A percentile compares a stretch with the other conserved stretches of the same genome.
These are phyloP conservation scores for Phalacrocorax carbo DNA, from an alignment of 2,113 vertebrate genomes.

Conservation along the genomic window DNA sequence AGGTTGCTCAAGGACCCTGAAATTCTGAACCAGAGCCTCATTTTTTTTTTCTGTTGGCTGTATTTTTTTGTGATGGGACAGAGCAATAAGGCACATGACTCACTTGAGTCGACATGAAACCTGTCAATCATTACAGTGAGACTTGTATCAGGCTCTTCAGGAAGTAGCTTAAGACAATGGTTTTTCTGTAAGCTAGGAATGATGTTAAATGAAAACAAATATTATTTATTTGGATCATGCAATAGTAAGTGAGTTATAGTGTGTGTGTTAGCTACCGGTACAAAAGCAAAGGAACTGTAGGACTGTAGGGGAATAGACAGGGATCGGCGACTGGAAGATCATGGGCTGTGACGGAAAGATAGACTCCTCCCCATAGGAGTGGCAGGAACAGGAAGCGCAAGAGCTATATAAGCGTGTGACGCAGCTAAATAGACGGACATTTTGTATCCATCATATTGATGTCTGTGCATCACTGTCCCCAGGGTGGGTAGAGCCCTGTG, in stretches of 20 bases:
- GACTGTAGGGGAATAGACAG: no score
- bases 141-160: not conserved
- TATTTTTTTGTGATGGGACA: not conserved
- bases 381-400: no score
- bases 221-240: not conserved
- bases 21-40: not conserved
- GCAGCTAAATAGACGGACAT: no score
- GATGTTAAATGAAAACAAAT: not conserved
- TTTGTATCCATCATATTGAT: no score
- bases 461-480: no score
- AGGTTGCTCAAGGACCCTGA: not conserved
- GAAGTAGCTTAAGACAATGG: not conserved
- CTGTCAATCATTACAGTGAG: not conserved
- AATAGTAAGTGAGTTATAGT: not conserved
- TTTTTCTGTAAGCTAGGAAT: not conserved
- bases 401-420: no score
- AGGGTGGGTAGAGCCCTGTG: no score
- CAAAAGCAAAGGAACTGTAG: not conserved
- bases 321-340: no score
- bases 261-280: not conserved
- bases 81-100: rapidly evolving
- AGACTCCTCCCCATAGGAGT: no score
- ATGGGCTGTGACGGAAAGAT: no score
- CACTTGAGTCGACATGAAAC: not conserved
- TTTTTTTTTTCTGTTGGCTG: not conserved